Conservation (phyloP, 2,888 invertebrate genomes). For the Choreutis nemorana region DNA sequence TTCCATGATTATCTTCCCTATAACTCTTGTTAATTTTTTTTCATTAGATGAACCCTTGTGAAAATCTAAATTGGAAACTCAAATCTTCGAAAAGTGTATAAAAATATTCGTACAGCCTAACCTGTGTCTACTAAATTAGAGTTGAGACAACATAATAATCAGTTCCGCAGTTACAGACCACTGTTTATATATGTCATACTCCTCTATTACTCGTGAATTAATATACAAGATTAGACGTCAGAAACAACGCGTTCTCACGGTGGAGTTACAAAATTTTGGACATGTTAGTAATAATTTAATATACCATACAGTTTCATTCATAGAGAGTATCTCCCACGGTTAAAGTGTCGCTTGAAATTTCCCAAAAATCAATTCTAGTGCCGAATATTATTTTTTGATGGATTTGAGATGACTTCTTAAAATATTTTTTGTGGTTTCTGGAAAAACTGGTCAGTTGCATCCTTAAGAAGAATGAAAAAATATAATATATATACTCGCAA, state of each 20-base stretch:
- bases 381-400: too few relatives aligned
- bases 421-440: constrained; percentile 5
- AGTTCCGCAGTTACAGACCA: constrained; percentile 4
- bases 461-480: too few relatives aligned
- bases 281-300: constrained; percentile 43
- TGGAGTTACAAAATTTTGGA: constrained; percentile 50
- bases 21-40: too few relatives aligned
- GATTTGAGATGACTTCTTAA: too few relatives aligned
- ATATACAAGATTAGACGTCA: constrained; percentile 36
- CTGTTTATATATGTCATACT: constrained; percentile 4
- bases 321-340: constrained; percentile 45
- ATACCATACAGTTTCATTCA: constrained; percentile 43
- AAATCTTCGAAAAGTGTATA: too few relatives aligned
- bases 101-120: too few relatives aligned
- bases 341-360: too few relatives aligned
- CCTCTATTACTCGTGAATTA: constrained; percentile 17
- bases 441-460: constrained; percentile 4
- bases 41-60: too few relatives aligned
- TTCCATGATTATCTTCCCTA: too few relatives aligned
- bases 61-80: too few relatives aligned
- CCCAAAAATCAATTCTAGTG: too few relatives aligned
- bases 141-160: constrained; percentile 12
- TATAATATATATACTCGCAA: too few relatives aligned
- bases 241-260: constrained; percentile 57
- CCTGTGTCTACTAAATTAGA: constrained; percentile 4